phyloP scores from a whole-genome alignment of 2,797 vertebrate species.

The Myripristis jacobus region DNA sequence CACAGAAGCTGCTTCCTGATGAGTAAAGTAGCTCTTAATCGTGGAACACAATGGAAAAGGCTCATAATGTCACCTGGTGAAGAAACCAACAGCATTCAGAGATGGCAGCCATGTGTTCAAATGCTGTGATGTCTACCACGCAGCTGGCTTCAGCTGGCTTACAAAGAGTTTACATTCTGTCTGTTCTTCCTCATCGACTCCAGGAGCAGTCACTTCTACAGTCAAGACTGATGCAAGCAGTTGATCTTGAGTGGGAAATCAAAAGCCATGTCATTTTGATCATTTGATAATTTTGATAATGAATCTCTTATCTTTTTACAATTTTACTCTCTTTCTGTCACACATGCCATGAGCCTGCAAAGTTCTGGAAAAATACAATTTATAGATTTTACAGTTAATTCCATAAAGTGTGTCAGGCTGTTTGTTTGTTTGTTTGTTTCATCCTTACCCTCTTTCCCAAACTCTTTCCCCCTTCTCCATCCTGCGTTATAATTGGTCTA shows the following conservation, averaged over 20 bases:
- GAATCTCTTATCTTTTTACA: neutral
- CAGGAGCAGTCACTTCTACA: neutral
- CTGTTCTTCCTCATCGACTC: neutral
- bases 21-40: neutral
- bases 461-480: conserved; percentile 14
- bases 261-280: conserved; percentile 26
- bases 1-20: neutral
- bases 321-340: conserved; percentile 1
- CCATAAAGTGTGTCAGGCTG: conserved; percentile 25
- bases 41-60: neutral
- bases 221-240: conserved; percentile 2
- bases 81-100: neutral
- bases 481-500: conserved; percentile 60
- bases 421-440: conserved; percentile 44
- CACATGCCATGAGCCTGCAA: conserved; percentile 12
- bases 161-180: neutral
- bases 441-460: conserved; percentile 31
- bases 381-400: conserved; percentile 44
- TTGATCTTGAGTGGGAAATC: conserved; percentile 21
- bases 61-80: neutral
- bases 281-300: conserved; percentile 24
- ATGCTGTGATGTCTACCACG: neutral
- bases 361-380: conserved; percentile 34
- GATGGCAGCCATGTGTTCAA: conserved; percentile 6
- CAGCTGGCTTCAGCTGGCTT: neutral